Evolutionary conservation across 1,140 invertebrate species (phyloP).

Genomic region (Daktulosphaira vitifoliae): DNA sequence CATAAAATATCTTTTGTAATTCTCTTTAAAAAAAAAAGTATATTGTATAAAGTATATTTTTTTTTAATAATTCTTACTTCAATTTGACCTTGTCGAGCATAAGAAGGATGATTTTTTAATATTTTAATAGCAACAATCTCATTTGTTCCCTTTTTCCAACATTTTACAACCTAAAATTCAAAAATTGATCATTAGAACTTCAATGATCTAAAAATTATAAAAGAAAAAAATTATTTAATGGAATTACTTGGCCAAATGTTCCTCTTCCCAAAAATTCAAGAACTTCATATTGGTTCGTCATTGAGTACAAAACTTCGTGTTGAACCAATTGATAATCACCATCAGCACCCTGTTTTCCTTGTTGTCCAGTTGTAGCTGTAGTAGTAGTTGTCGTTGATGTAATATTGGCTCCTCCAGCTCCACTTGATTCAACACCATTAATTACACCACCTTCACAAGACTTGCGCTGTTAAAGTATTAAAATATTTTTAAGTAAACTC

Average conservation of each 20-base stretch:
- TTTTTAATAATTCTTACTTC: slow-evolving; percentile 57
- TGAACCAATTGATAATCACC: slow-evolving; percentile 97
- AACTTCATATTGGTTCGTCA: slow-evolving; percentile 89
- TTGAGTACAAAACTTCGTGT: slow-evolving; percentile 91
- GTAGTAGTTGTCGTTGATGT: slow-evolving; percentile 64
- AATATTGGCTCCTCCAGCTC: slow-evolving; percentile 40
- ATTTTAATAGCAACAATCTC: slow-evolving; percentile 99
- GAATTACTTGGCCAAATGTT: slow-evolving; percentile 83
- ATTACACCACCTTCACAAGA: slow-evolving; percentile 52
- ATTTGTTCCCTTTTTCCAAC: slow-evolving; percentile 99
- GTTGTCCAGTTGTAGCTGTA: slow-evolving; percentile 51
- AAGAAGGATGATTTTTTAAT: slow-evolving; percentile 98
- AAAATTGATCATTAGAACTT: slow-evolving; percentile 32
- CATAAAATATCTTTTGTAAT: neutral
- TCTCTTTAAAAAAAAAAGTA: slow-evolving; percentile 12
- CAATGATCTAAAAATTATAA: neutral
- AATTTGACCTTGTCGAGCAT: slow-evolving; percentile 98
- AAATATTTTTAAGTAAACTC: neutral
- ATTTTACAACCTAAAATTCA: slow-evolving; percentile 80
- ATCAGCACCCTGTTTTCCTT: slow-evolving; percentile 51
- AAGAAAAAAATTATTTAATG: neutral
- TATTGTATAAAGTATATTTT: neutral
- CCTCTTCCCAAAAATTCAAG: slow-evolving; percentile 96
- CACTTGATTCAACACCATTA: slow-evolving; percentile 42
- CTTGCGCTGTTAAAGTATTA: slow-evolving; percentile 47